Evolutionary conservation across 2,797 vertebrate species (phyloP), one percentile per base, ranked within the genome.

Genomic region (Malacoraja senta): DNA sequence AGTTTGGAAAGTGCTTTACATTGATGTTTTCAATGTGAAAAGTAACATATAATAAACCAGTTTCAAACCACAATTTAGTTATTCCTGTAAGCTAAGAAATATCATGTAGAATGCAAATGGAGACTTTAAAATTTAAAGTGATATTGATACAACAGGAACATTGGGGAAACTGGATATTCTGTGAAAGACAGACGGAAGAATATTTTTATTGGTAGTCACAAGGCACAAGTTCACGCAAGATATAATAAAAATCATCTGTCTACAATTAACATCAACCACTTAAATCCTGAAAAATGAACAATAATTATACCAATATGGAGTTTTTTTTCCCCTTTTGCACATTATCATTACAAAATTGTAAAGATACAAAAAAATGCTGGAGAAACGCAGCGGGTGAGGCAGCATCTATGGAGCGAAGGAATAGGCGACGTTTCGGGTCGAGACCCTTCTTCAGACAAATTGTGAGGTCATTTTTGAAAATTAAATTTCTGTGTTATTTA

Each of bases 11-110:
- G 61, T 32, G 58, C 58, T 65, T 13, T 65, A 58, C n/a, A 61
- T 63, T 86, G 83, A 86, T 86, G n/a, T 86, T 86, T n/a, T 61
- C 83, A 86, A 61, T 86, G 61, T 32, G 83, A 86, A 65, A 32
- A 86, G 29, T 32, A 32, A 86, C 4, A n/a, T 26, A 13, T 91
- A 91, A 24, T 91, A 72, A 72, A 72, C 63, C 35, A 44, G 21
- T 26, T 91, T 91, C 35, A 91, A 44, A 44, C 72, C 72, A 65
- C 68, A 44, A 38, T 35, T 71, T 15, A 26, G 32, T 15, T 10
- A 32, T 44, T 91, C 12, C 88, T 26, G 8, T 91, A 91, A 7
- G 35, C 29, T 68, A 32, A 19, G 21, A 91, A 38, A 71, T 32
- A 26, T 72, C 24, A 32, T 32, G 44, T 35, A 91, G 72, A 44